Evolutionary conservation across 2,113 vertebrate genomes (phyloP), one percentile per base, ranked within the genome.

Genomic region (Lamprotornis superbus): DNA sequence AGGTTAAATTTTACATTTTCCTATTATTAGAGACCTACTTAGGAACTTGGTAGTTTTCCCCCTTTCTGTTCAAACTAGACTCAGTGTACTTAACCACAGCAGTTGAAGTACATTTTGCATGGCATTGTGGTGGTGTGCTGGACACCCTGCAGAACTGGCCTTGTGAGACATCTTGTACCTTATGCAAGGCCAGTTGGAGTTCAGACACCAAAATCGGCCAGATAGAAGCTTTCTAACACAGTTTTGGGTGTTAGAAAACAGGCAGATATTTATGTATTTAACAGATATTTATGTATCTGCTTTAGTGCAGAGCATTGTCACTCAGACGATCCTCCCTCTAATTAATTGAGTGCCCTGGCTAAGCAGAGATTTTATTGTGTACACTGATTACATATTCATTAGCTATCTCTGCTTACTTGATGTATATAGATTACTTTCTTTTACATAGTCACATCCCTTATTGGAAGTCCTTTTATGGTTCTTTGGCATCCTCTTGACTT

Each of bases 161-260:
- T 60, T 15, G 7, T 28, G 16, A 23, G 40, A 15, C n/a, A 31
- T 53, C 25, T 24, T 22, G 5, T 19, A 87, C n/a, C 18, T 53
- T 37, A 2, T 33, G 37, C 23, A 33, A 55, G 24, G 55, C 61
- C 40, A 15, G 5, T 2, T 59, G 57, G 47, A 31, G 13, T 60
- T 53, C 13, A 69, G n/a, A n/a, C 61, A 24, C 23, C 1, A 4
- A 78, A 87, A 53, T 9, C 0, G 0, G n/a, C 11, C 15, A 53
- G 28, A 30, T 7, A 39, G 47, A 78, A 53, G 46, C 39, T 52
- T 77, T 44, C 11, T 69, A 23, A 37, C 15, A 23, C n/a, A 53
- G 39, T 10, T 60, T 37, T 60, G 55, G 61, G 55, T 53, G n/a
- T 28, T 53, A 24, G 15, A 20, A 60, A 69, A 8, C 20, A 11